These are phyloP conservation scores for Ceratitis capitata DNA, from an alignment of 1,140 invertebrate species.

Conservation along the genomic window DNA sequence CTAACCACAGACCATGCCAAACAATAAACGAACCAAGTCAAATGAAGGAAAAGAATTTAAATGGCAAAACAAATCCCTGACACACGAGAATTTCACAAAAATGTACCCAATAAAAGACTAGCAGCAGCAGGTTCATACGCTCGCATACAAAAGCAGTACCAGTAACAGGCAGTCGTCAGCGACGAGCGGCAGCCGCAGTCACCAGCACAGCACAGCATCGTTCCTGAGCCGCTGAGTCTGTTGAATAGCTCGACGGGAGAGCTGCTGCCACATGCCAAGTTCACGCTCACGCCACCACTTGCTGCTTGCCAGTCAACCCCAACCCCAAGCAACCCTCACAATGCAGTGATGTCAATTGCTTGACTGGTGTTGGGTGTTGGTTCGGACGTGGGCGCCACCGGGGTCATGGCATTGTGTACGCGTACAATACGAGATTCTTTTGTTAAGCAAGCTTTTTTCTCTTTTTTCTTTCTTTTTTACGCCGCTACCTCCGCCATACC, in stretches of 20 bases:
- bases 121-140: too few species aligned
- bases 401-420: background rate
- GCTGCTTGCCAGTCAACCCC: too few species aligned
- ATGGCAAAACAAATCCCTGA: constrained; percentile 59
- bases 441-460: background rate
- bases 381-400: background rate
- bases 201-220: background rate
- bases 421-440: background rate
- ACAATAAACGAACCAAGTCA: constrained; percentile 48
- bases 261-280: constrained; percentile 34
- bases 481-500: background rate
- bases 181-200: background rate
- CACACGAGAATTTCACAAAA: background rate
- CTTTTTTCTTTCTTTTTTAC: background rate
- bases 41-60: constrained; percentile 65
- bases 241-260: constrained; percentile 9
- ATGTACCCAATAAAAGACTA: constrained; percentile 14
- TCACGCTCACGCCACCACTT: constrained; percentile 14
- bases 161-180: background rate
- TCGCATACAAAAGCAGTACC: too few species aligned
- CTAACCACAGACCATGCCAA: constrained; percentile 27
- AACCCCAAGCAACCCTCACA: background rate
- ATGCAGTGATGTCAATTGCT: background rate
- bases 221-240: background rate
- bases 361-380: background rate